These are phyloP conservation scores for Hypomecis punctinalis DNA, from an alignment of 2,888 invertebrate species.

Conservation along the genomic window DNA sequence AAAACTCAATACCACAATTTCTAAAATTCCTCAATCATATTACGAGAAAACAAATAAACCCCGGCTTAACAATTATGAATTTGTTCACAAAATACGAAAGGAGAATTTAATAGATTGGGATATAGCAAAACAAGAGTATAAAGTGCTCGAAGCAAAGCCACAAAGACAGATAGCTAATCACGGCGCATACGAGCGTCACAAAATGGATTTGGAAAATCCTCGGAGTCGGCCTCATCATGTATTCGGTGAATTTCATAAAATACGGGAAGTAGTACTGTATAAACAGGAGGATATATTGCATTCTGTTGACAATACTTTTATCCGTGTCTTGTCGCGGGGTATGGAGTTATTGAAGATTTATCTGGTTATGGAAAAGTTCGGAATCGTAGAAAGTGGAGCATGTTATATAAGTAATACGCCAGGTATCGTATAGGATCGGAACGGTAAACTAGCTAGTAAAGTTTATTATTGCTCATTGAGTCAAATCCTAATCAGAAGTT, in stretches of 20 bases:
- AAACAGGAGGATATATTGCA: constrained; percentile 15
- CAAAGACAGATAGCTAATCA: constrained; percentile 24
- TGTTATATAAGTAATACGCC: no score
- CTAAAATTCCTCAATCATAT: no score
- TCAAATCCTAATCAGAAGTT: no score
- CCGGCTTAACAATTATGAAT: neutral
- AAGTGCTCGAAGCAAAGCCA: constrained; percentile 12
- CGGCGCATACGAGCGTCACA: constrained; percentile 18
- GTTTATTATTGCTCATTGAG: no score
- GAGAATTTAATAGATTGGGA: constrained; percentile 4
- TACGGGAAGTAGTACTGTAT: constrained; percentile 9
- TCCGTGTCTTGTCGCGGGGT: neutral
- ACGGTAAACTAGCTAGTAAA: no score
- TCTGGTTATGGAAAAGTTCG: neutral
- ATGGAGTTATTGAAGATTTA: neutral
- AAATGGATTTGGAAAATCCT: constrained; percentile 28
- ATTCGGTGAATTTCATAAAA: constrained; percentile 22
- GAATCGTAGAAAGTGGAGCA: neutral
- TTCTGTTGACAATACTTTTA: constrained; percentile 11
- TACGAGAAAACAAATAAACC: no score
- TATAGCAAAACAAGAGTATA: constrained; percentile 17
- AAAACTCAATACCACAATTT: no score
- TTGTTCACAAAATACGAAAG: constrained; percentile 6
- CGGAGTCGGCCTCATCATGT: constrained; percentile 16
- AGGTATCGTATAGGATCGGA: no score